Base-by-base conservation (phyloP, 2,797 vertebrate species). In the Hoplostethus mediterraneus region DNA sequence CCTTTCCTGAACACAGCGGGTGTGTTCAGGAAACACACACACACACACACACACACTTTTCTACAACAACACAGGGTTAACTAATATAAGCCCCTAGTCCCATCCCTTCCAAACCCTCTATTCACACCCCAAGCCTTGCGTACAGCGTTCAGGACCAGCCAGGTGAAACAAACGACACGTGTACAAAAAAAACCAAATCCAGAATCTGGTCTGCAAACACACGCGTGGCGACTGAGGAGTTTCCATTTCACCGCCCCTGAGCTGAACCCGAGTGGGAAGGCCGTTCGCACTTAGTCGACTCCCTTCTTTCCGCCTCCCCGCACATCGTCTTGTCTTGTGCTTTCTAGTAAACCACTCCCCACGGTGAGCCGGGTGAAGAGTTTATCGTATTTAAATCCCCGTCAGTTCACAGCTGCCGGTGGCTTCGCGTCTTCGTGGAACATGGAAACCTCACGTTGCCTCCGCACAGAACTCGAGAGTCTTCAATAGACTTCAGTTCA, bases 331-430 rank as follows among this genome's bases (percentile, higher is more conserved):
- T 73, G 85, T 84, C 84, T 77, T 56, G 36, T 58, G 70, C 82
- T 82, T 76, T 90, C 86, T 62, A 85, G 82, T 81, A 70, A 87
- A 85, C 79, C 65, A 47, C 70, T 89, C 83, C 66, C 67, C 53
- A 67, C 10, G 31, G 47, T 3, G 48, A 82, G 77, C 1, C 12
- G 69, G 79, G 69, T 70, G 67, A 85, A 57, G 42, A 84, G 80
- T 52, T 40, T 12, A 53, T 47, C 62, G 6, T 53, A 33, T 64
- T 52, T 40, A 7, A 53, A 40, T 10, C 30, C 49, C 33, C 11
- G 11, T 33, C 16, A 63, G 45, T 36, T 14, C 7, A 21, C 28
- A 30, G 21, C 11, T n/a, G 38, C 12, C 21, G 4, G 0, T 28
- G 11, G 61, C n/a, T 49, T 61, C 58, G 21, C 21, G 21, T 21